Evolutionary conservation across 2,888 invertebrate species (phyloP).

Genomic region (Parnassius glacialis): DNA sequence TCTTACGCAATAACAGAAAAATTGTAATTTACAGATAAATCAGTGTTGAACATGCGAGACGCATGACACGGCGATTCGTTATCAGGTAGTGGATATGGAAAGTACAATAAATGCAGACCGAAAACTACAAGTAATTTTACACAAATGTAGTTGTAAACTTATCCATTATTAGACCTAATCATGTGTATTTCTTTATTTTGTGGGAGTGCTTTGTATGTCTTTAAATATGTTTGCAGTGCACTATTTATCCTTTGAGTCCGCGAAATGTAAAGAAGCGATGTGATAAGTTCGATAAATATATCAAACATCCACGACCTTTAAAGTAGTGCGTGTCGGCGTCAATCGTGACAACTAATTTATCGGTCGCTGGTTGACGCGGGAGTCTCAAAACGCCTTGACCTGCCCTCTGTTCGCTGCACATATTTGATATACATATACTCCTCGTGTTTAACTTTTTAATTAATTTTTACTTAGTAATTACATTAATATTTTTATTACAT

Average conservation of each 20-base stretch:
- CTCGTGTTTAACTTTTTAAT: neutral
- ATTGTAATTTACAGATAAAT: too few relatives aligned
- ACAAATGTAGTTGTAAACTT: too few relatives aligned
- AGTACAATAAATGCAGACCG: too few relatives aligned
- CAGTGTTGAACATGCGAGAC: too few relatives aligned
- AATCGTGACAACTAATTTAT: slow-evolving; percentile 22
- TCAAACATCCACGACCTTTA: slow-evolving; percentile 18
- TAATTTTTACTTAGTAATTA: too few relatives aligned
- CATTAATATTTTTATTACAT: too few relatives aligned
- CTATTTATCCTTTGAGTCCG: neutral
- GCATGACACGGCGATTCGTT: too few relatives aligned
- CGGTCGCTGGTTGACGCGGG: slow-evolving; percentile 14
- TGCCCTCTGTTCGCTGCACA: neutral
- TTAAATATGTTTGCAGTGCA: neutral
- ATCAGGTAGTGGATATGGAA: too few relatives aligned
- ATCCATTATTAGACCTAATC: too few relatives aligned
- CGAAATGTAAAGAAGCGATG: neutral
- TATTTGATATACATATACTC: neutral
- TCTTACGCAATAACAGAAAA: too few relatives aligned
- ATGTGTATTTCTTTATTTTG: too few relatives aligned
- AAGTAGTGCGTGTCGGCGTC: slow-evolving; percentile 17
- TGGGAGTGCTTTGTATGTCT: neutral
- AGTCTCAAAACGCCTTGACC: slow-evolving; percentile 1
- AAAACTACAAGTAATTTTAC: too few relatives aligned
- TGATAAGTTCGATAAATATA: slow-evolving; percentile 7